These are phyloP conservation scores for Drosophila recens DNA, from an alignment of 2,888 invertebrate genomes.

Conservation along the genomic window DNA sequence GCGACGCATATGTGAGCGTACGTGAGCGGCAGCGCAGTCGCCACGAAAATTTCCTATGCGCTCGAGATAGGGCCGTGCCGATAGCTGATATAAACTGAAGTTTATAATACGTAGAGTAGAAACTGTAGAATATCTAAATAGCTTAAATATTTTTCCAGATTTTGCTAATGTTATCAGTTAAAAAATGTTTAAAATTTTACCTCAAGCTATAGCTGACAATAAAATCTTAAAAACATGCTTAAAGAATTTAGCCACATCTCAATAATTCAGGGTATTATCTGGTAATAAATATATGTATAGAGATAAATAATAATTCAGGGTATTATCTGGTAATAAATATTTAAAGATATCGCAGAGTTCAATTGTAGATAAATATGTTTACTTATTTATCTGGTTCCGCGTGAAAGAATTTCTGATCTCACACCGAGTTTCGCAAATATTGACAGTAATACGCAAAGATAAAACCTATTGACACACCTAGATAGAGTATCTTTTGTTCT, in stretches of 20 bases:
- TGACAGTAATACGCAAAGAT: neutral
- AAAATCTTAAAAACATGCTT: neutral
- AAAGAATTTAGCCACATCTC: neutral
- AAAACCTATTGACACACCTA: neutral
- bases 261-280: neutral
- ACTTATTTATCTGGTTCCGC: neutral
- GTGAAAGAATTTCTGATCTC: neutral
- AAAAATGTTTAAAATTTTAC: too few species aligned
- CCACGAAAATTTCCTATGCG: too few species aligned
- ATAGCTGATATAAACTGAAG: too few species aligned
- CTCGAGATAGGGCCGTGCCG: too few species aligned
- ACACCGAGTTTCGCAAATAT: conserved; percentile 5
- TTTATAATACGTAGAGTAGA: too few species aligned
- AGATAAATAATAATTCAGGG: neutral
- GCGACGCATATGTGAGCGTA: too few species aligned
- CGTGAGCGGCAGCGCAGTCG: too few species aligned
- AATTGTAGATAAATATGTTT: neutral
- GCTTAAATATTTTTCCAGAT: too few species aligned
- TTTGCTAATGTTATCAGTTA: too few species aligned
- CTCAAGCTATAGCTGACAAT: too few species aligned
- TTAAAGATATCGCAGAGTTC: neutral
- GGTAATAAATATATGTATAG: neutral
- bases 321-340: neutral
- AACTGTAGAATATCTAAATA: too few species aligned
- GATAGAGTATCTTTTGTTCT: neutral